Evolutionary conservation across 1,140 invertebrate genomes (phyloP), one percentile per base, ranked within the genome.

Genomic region (Megalopta genalis): DNA sequence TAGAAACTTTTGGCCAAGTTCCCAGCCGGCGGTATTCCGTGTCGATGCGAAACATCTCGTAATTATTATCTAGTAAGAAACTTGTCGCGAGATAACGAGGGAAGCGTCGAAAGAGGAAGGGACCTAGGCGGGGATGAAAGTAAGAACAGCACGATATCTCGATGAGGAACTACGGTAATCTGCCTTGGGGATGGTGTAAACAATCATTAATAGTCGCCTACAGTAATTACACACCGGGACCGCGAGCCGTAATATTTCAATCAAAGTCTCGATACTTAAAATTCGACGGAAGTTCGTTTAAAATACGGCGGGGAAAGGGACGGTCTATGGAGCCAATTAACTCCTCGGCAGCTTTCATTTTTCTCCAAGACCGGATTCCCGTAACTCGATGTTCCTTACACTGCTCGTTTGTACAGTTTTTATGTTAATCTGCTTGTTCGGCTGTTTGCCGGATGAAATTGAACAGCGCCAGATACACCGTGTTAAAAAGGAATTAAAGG

Each of bases 31-130:
- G 74, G 84, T 88, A 86, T 91, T 90, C 88, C 87, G 74, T 88
- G 90, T 90, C 90, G 90, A 91, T 89, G 87, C 73, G 77, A 92
- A 87, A 89, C 86, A 87, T 80, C 88, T 87, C 86, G 89, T 92
- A 91, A 92, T 92, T 92, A 89, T 92, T 91, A 91, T 88, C 90
- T 81, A 67, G 85, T 86, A 91, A 91, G 91, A 91, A 92, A 91
- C 90, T 92, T 89, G 90, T 90, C 88, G 78, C 82, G 71, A 86
- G 90, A 90, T 91, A 91, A 90, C 90, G 90, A 87, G 88, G 75
- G 82, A 63, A 64, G 59, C 64, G 71, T 66, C 42, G 46, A 70
- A 80, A 78, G 74, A 68, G 64, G 83, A 80, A 79, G 81, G 84
- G 80, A 25, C 39, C 37, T 4, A 2, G 6, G 21, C 21, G 77